These are phyloP conservation scores for Meghimatium bilineatum DNA, from an alignment of 2,888 invertebrate species.

Conservation along the genomic window DNA sequence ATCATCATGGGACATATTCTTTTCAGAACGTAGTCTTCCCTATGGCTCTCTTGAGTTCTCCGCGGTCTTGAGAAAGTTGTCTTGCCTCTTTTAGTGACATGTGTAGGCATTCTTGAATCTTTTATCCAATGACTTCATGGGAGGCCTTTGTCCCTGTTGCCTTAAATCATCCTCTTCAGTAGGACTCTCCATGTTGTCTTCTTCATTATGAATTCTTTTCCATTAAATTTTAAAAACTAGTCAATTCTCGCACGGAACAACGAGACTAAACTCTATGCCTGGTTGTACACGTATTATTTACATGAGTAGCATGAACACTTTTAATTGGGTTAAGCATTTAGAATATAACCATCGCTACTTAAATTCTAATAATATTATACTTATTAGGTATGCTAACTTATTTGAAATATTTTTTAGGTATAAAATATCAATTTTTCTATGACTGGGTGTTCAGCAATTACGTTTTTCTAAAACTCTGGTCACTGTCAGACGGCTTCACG, in stretches of 20 bases:
- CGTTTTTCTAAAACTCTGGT: neutral
- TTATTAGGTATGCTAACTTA: neutral
- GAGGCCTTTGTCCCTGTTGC: too few species aligned
- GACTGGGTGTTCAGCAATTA: neutral
- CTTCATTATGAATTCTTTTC: too few species aligned
- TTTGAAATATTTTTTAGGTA: neutral
- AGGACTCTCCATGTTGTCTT: too few species aligned
- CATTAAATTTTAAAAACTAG: neutral
- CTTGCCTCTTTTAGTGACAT: too few species aligned
- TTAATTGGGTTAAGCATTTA: neutral
- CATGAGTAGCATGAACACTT: neutral
- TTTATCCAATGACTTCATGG: too few species aligned
- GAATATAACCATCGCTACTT: neutral
- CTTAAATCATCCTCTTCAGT: too few species aligned
- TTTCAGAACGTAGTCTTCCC: too few species aligned
- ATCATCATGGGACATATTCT: too few species aligned
- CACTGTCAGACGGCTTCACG: neutral
- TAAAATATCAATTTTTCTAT: neutral
- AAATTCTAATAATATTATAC: neutral
- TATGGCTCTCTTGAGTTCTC: too few species aligned
- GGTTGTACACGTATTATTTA: neutral
- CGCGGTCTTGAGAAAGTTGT: too few species aligned
- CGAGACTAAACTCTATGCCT: neutral
- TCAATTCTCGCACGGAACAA: neutral
- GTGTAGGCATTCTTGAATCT: too few species aligned